Evolutionary conservation across 2,113 vertebrate species (phyloP).

Genomic region (Mystacornis crossleyi): DNA sequence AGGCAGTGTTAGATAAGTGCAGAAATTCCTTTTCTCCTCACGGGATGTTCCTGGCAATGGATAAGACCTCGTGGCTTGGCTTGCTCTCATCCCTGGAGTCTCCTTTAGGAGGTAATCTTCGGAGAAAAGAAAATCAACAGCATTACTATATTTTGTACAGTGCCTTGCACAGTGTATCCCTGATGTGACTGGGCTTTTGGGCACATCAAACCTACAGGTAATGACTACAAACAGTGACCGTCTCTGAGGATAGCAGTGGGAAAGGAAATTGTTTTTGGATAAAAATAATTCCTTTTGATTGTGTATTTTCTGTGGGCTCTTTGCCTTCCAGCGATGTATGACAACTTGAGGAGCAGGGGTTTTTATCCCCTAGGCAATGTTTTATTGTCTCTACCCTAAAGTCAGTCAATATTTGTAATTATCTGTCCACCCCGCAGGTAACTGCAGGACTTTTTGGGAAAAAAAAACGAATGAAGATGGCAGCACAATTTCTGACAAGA

Average conservation of each 20-base stretch:
- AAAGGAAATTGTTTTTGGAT: constrained; percentile 65
- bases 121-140: constrained; percentile 2
- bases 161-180: constrained; percentile 23
- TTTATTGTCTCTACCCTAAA: constrained; percentile 46
- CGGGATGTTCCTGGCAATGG: not conserved
- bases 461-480: not conserved
- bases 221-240: constrained; percentile 31
- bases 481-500: not conserved
- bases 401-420: constrained; percentile 61
- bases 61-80: not conserved
- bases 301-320: constrained; percentile 47
- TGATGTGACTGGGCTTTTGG: constrained; percentile 49
- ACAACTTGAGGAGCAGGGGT: constrained; percentile 1
- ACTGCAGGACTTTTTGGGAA: not conserved
- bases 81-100: not conserved
- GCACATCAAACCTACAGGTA: constrained; percentile 50
- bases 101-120: constrained; percentile 9
- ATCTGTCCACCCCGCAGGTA: constrained; percentile 17
- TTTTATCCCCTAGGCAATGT: constrained; percentile 17
- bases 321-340: constrained; percentile 41
- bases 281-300: constrained; percentile 63
- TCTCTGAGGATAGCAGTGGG: constrained; percentile 23
- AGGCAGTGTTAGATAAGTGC: not conserved
- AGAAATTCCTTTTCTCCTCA: not conserved
- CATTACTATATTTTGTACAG: not conserved